phyloP scores from a whole-genome alignment of 2,797 vertebrate genomes.

The Trachurus trachurus region DNA sequence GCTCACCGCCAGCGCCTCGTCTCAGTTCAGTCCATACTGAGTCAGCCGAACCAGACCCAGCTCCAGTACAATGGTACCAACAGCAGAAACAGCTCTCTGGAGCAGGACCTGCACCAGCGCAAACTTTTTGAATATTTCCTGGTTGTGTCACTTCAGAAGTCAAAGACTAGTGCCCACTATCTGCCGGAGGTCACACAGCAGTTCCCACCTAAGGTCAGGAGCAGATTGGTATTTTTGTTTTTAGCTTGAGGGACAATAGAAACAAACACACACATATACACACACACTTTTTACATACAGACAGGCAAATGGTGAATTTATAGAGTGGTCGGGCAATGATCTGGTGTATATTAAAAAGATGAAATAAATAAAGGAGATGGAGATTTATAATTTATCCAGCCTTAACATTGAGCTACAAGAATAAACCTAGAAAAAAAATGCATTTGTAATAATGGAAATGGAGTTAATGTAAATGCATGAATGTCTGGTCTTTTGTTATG shows the following conservation, averaged over 20 bases:
- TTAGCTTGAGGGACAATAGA: neutral
- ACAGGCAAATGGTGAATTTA: constrained; percentile 2
- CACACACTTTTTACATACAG: neutral
- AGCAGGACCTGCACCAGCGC: constrained; percentile 87
- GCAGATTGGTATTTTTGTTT: neutral
- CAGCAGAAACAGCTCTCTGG: constrained; percentile 35
- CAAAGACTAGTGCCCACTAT: constrained; percentile 87
- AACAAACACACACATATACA: too few species aligned
- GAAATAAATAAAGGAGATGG: neutral
- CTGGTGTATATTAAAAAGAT: neutral
- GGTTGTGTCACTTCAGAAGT: constrained; percentile 91
- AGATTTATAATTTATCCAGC: too few species aligned
- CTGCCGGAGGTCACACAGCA: constrained; percentile 92
- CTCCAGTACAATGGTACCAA: constrained; percentile 49
- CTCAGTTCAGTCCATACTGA: constrained; percentile 74
- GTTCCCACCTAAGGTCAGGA: constrained; percentile 90
- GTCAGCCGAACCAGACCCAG: constrained; percentile 43
- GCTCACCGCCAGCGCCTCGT: constrained; percentile 73
- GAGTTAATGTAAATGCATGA: neutral
- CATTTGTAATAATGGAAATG: neutral
- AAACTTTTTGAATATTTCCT: constrained; percentile 94
- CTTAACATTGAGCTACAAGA: neutral
- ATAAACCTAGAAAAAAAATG: neutral
- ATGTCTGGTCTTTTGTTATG: neutral
- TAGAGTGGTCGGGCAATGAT: neutral